These are phyloP conservation scores for Margarornis squamiger DNA, from an alignment of 2,797 vertebrate genomes.

Conservation along the genomic window DNA sequence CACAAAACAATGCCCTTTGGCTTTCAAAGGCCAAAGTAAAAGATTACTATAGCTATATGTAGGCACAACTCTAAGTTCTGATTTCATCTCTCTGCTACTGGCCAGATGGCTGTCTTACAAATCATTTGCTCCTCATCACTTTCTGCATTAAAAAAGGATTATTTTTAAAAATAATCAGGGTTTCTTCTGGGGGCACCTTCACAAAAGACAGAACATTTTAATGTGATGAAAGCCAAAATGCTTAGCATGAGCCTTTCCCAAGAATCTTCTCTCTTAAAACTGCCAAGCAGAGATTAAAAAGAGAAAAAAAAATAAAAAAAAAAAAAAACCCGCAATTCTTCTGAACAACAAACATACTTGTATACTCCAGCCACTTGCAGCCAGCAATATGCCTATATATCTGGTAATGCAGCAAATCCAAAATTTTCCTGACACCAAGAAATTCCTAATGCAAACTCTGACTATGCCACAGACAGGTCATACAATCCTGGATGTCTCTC, in stretches of 20 bases:
- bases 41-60: not conserved
- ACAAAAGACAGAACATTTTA: not conserved
- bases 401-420: not conserved
- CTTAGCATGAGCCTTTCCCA: not conserved
- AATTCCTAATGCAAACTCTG: not conserved
- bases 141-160: not conserved
- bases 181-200: not conserved
- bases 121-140: not conserved
- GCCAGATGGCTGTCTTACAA: not conserved
- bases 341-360: not conserved
- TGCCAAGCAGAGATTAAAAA: not conserved
- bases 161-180: not conserved
- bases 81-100: not conserved
- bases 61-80: not conserved
- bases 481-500: not conserved
- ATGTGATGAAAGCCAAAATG: not conserved
- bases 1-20: rapidly evolving
- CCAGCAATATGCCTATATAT: not conserved
- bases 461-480: not conserved
- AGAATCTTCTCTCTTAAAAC: not conserved
- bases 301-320: not conserved
- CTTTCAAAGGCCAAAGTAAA: not conserved
- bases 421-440: not conserved
- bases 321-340: not conserved
- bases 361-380: not conserved